These are phyloP conservation scores for Leptinotarsa haldemani DNA, from an alignment of 2,888 invertebrate genomes.

Conservation along the genomic window DNA sequence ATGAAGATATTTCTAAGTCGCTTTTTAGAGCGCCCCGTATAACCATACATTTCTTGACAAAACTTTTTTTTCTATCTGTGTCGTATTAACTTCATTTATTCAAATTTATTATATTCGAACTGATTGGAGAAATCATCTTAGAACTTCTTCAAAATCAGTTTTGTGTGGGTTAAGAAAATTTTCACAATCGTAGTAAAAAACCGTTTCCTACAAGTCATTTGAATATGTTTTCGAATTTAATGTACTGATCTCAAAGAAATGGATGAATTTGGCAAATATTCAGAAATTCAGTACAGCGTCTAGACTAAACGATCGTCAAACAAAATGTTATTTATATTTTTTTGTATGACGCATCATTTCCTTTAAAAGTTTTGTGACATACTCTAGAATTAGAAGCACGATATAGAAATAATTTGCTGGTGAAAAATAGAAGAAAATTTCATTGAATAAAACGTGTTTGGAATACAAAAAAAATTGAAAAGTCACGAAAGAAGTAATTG, in stretches of 20 bases:
- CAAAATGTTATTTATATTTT: constrained; percentile 13
- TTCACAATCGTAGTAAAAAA: neutral
- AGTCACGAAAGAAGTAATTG: no score
- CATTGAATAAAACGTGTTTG: no score
- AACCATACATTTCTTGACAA: no score
- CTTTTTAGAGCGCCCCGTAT: no score
- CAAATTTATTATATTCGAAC: no score
- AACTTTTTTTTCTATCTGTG: no score
- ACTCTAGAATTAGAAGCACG: neutral
- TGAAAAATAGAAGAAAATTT: neutral
- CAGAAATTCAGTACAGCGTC: constrained; percentile 1
- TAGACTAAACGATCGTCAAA: constrained; percentile 3
- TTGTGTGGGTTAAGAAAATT: neutral
- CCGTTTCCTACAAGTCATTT: neutral
- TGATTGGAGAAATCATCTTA: no score
- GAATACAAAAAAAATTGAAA: no score
- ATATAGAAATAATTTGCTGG: neutral
- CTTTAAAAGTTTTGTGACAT: no score
- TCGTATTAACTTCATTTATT: no score
- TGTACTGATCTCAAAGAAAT: neutral
- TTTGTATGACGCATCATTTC: neutral
- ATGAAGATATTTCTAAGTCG: no score
- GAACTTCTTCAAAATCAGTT: no score
- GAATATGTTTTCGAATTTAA: neutral
- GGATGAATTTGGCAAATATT: constrained; percentile 9